Conservation (phyloP, 2,888 invertebrate genomes). For the Dexiosoma caninum region DNA sequence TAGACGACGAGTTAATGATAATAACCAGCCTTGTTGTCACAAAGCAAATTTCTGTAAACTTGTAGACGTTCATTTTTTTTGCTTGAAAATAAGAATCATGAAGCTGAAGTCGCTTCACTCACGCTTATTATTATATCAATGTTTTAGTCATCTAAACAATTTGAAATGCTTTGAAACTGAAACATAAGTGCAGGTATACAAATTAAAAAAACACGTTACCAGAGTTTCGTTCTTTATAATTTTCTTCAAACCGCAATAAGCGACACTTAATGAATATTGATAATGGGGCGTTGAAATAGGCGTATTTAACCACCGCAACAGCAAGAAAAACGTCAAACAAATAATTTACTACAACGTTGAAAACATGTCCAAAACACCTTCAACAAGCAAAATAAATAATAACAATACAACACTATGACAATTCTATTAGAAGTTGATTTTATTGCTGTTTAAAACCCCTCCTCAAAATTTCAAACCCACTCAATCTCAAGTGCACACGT, state of each 20-base stretch:
- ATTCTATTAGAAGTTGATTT: constrained; percentile 50
- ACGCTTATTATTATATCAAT: background rate
- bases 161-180: constrained; percentile 62
- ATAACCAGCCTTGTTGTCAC: constrained; percentile 45
- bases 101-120: background rate
- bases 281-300: constrained; percentile 75
- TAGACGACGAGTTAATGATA: constrained; percentile 72
- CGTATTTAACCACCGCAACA: constrained; percentile 63
- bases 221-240: constrained; percentile 48
- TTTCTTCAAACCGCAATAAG: constrained; percentile 32
- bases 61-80: background rate
- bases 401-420: constrained; percentile 49
- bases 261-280: constrained; percentile 76
- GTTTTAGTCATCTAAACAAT: constrained; percentile 25
- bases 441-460: constrained; percentile 39
- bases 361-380: constrained; percentile 55
- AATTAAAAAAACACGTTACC: constrained; percentile 60
- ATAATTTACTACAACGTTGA: constrained; percentile 52
- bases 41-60: constrained; percentile 45
- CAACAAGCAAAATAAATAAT: constrained; percentile 20
- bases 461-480: constrained; percentile 46
- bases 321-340: constrained; percentile 29
- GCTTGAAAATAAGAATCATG: background rate
- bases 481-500: background rate
- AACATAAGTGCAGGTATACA: background rate